Base-by-base conservation (phyloP, 2,113 vertebrate genomes). In the Eretmochelys imbricata region DNA sequence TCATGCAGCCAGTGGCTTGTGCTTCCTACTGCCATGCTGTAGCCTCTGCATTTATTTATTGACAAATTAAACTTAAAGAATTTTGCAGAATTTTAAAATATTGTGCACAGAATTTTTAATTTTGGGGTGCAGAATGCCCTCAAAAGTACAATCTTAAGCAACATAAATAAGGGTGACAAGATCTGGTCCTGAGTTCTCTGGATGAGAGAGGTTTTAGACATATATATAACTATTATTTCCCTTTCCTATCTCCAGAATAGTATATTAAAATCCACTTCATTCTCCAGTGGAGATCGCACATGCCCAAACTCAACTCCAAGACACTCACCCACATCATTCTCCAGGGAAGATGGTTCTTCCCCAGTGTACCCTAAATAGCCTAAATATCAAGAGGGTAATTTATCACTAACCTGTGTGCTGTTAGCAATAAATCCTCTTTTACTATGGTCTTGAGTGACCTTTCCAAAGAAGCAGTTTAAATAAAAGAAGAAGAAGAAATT, bases 341-440 rank as follows among this genome's bases (percentile, higher is more conserved):
- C 48, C 54, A 57, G 94, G 93, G 96, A 46, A 85, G 79, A 97
- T 96, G 89, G 75, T 53, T 97, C 94, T 93, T 92, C 88, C 65
- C 14, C 50, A 38, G 25, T 86, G 57, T 76, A 91, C 84, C 81
- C 83, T 80, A 85, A 85, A 92, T 1, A 25, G 81, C 83, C 46
- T 35, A 97, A 97, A 96, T 96, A 96, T 87, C 96, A 96, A 42
- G 85, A 92, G 53, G 49, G 65, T 95, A 95, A 97, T 97, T 97
- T 97, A 42, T 97, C 96, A 95, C 79, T 91, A 93, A 92, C 89
- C 96, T 96, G 93, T 95, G 89, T 20, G 89, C 91, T 95, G 78
- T 50, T 96, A 62, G 85, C 90, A 97, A 97, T 96, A 91, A 97
- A 96, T 97, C 53, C 87, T 96, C 72, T 89, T 95, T 97, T 94